Evolutionary conservation across 1,140 invertebrate species (phyloP), one percentile per base, ranked within the genome.

Genomic region (Aporrectodea caliginosa): DNA sequence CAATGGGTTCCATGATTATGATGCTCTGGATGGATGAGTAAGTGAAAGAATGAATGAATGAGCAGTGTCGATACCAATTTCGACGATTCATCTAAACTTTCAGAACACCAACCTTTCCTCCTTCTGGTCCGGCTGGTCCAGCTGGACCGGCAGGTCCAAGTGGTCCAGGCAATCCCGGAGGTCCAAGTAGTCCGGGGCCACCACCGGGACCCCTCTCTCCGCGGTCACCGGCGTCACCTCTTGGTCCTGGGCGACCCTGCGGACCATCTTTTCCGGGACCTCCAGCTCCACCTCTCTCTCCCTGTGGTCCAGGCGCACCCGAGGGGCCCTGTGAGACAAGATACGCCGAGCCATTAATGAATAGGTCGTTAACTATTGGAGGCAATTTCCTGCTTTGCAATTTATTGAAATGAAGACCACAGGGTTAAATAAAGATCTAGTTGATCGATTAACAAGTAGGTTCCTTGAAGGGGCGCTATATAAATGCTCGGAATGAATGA

Each of bases 231-330:
- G 30, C 90, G 88, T 93, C 92, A 2, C 93, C 93, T 83, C 92
- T 87, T 6, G 92, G 92, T 6, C 93, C 93, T 89, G 93, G 92
- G 77, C 92, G 92, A 58, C 93, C 93, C 90, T 94, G 93, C 0
- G 92, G 92, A n/a, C 93, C 93, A 90, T 94, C 93, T 32, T 92
- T 85, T 0, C 93, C 93, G 2, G 91, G 86, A 32, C 90, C 1
- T 68, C 93, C 93, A 70, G 90, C 85, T 81, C 94, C 93, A 31
- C 93, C 93, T 82, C 93, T 93, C 84, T 93, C 91, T 22, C 93
- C 93, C 86, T 93, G 92, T 31, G 90, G 43, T 58, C 43, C 43
- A 58, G 43, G 43, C 6, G 43, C 43, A 12, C 43, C 43, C 6
- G 43, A 12, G 43, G 22, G 6, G 22, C 43, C 43, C 43, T 58